Percentiles rank a stretch among this genome's conserved stretches.
Evolutionary conservation across 2,888 invertebrate genomes (phyloP).

Genomic region (Tolmerus cingulatus): DNA sequence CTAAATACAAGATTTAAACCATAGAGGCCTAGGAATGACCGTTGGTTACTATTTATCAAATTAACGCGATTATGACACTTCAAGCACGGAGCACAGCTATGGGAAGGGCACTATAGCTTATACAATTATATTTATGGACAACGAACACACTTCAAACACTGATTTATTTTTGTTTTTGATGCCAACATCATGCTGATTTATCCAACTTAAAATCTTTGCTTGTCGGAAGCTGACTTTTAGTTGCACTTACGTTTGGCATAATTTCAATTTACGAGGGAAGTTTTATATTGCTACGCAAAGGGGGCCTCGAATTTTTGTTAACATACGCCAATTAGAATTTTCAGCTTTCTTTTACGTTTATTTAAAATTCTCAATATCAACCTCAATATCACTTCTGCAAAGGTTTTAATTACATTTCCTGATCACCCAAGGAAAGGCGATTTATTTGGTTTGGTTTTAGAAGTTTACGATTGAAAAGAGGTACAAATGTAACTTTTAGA

Average conservation of each 20-base stretch:
- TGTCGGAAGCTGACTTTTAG: slow-evolving; percentile 10
- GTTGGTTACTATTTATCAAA: not conserved
- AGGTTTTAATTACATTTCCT: not conserved
- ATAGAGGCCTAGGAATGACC: not conserved
- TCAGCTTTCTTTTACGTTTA: not conserved
- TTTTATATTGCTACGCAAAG: not conserved
- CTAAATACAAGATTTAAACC: not conserved
- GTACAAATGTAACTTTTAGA: not conserved
- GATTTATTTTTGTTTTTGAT: slow-evolving; percentile 11
- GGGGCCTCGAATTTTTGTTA: not conserved
- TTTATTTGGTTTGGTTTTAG: not conserved
- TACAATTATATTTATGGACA: not conserved
- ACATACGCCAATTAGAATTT: not conserved
- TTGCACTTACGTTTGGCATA: not conserved
- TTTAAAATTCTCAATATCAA: not conserved
- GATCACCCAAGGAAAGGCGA: not conserved
- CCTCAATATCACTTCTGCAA: not conserved
- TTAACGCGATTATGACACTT: not conserved
- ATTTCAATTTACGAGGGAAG: not conserved
- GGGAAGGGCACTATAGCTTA: not conserved
- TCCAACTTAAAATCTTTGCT: not conserved
- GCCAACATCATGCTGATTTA: slow-evolving; percentile 15
- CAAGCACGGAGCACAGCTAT: not conserved
- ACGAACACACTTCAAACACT: not conserved
- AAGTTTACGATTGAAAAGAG: not conserved